phyloP scores from a whole-genome alignment of 2,113 vertebrate genomes.

The Ursus arctos region DNA sequence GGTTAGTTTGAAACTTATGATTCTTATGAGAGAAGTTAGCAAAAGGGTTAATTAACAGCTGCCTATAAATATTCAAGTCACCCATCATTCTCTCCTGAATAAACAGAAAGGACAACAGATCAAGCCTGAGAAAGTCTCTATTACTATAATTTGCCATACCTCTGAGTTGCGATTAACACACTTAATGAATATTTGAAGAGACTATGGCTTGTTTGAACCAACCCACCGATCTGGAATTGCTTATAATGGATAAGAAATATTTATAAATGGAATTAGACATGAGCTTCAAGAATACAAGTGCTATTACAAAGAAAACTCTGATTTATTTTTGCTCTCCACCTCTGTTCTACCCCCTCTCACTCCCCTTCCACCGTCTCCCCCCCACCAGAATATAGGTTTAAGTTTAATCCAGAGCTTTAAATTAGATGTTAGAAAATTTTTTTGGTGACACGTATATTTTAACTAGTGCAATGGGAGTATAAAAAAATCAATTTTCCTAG shows the following conservation, averaged over 20 bases:
- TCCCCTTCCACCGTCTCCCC: neutral
- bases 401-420: neutral
- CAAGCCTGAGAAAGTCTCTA: neutral
- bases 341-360: neutral
- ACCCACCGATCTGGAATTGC: neutral
- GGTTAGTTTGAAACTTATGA: slow-evolving; percentile 40
- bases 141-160: neutral
- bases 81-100: neutral
- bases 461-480: neutral
- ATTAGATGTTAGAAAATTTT: neutral
- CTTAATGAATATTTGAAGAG: neutral
- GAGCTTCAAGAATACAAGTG: neutral
- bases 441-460: slow-evolving; percentile 4
- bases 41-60: neutral
- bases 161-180: neutral
- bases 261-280: neutral
- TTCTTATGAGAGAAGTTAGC: slow-evolving; percentile 33
- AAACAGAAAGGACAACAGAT: slow-evolving; percentile 5
- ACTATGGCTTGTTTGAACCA: neutral
- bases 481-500: slow-evolving; percentile 44
- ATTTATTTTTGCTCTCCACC: neutral
- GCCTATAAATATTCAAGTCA: neutral
- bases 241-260: slow-evolving; percentile 24
- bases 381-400: neutral
- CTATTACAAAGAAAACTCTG: neutral